Percentiles rank a stretch among this genome's conserved stretches.
These are phyloP conservation scores for Chunga burmeisteri DNA, from an alignment of 2,113 vertebrate species.

Conservation along the genomic window DNA sequence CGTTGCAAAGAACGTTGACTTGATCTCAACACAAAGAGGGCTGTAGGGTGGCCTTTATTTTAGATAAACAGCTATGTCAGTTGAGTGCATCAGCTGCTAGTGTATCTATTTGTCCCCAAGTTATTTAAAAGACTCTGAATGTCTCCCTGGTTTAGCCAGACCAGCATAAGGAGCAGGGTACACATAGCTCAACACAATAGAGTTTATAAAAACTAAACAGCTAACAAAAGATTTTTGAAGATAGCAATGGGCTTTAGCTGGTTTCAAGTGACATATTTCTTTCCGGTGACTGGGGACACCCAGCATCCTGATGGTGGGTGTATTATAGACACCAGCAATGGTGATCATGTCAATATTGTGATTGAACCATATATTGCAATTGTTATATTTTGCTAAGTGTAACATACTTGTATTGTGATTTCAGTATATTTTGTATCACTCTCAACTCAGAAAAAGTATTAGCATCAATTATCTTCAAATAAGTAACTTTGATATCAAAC, in stretches of 20 bases:
- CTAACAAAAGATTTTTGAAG: background rate
- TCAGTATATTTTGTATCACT: background rate
- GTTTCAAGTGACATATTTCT: background rate
- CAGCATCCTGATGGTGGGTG: background rate
- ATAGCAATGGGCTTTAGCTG: background rate
- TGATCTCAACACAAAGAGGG: background rate
- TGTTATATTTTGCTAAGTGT: background rate
- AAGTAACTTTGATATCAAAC: background rate
- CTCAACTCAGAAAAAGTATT: background rate
- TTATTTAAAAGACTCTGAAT: background rate
- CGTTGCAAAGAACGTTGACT: background rate
- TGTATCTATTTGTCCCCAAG: background rate
- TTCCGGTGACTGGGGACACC: too few species aligned
- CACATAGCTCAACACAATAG: background rate
- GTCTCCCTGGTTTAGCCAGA: background rate
- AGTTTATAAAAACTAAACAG: background rate
- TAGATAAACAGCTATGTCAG: background rate
- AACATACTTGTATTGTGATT: background rate
- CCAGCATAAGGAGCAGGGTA: accelerated
- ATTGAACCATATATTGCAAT: background rate
- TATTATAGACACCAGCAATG: background rate
- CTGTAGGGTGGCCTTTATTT: background rate
- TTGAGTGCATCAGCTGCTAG: background rate
- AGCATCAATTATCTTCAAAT: background rate
- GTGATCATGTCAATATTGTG: accelerated